These are phyloP conservation scores for Macquaria australasica DNA, from an alignment of 2,113 vertebrate genomes.

Conservation along the genomic window DNA sequence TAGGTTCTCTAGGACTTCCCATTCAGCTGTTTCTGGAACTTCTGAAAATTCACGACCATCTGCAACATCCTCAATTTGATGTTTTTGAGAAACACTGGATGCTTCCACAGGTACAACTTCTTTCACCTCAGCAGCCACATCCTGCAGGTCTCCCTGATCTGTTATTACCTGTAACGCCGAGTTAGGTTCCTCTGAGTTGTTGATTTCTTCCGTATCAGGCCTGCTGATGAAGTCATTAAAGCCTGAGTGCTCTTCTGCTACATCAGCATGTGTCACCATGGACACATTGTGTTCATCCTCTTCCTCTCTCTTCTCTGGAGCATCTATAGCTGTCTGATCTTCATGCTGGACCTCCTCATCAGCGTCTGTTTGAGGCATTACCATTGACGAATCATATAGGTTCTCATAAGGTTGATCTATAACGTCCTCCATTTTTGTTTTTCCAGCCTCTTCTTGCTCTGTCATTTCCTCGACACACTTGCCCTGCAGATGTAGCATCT, in stretches of 20 bases:
- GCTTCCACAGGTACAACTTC: not conserved
- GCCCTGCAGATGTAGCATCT: not conserved
- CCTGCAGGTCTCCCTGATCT: conserved; percentile 33
- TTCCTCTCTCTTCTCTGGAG: conserved; percentile 38
- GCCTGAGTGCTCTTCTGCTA: conserved; percentile 41
- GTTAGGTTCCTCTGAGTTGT: conserved; percentile 60
- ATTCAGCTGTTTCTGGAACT: conserved; percentile 50
- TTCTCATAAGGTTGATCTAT: conserved; percentile 15
- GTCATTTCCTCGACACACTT: not conserved
- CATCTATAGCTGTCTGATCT: conserved; percentile 11
- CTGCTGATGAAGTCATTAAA: conserved; percentile 47
- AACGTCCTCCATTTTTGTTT: not conserved
- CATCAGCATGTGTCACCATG: conserved; percentile 56
- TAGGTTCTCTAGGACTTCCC: conserved; percentile 48
- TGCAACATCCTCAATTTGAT: conserved; percentile 17
- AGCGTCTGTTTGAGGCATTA: not conserved
- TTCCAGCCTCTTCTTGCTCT: not conserved
- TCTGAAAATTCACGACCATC: conserved; percentile 8
- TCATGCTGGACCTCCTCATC: conserved; percentile 15
- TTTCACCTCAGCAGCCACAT: not conserved
- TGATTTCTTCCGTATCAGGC: conserved; percentile 52
- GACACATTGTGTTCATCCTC: conserved; percentile 55
- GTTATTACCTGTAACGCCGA: not conserved
- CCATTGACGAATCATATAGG: not conserved
- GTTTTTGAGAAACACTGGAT: conserved; percentile 30